Evolutionary conservation across 2,888 invertebrate species (phyloP).

Genomic region (Hypena proboscidalis): DNA sequence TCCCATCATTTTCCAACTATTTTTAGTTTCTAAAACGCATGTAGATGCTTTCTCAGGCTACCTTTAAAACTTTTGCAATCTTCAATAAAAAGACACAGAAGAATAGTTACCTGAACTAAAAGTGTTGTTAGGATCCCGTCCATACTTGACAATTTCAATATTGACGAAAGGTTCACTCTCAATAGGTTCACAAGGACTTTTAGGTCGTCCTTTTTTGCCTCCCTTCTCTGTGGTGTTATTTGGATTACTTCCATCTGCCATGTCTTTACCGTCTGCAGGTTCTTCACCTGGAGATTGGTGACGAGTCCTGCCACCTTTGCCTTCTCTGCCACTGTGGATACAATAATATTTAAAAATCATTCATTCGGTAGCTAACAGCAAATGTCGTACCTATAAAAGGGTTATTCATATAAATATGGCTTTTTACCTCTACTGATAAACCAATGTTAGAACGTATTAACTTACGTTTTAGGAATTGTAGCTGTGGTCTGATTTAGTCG

Average conservation of each 20-base stretch:
- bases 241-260: conserved; percentile 46
- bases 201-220: conserved; percentile 78
- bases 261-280: conserved; percentile 49
- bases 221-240: conserved; percentile 66
- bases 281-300: conserved; percentile 55
- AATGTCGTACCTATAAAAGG: no score
- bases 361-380: no score
- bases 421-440: no score
- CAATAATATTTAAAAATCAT: background rate
- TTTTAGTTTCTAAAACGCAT: no score
- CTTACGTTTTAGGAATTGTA: conserved; percentile 80
- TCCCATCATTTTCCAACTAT: no score
- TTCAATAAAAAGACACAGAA: no score
- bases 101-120: conserved; percentile 87
- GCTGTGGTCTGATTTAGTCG: conserved; percentile 81
- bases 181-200: conserved; percentile 89
- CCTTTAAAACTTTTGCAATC: no score
- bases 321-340: conserved; percentile 69
- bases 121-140: conserved; percentile 89
- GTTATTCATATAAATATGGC: no score
- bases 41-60: no score
- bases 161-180: conserved; percentile 88
- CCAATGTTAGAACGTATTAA: conserved; percentile 17
- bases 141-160: conserved; percentile 89
- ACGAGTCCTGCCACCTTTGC: conserved; percentile 72